Conservation (phyloP, 2,113 vertebrate genomes). For the Semicossyphus pulcher region DNA sequence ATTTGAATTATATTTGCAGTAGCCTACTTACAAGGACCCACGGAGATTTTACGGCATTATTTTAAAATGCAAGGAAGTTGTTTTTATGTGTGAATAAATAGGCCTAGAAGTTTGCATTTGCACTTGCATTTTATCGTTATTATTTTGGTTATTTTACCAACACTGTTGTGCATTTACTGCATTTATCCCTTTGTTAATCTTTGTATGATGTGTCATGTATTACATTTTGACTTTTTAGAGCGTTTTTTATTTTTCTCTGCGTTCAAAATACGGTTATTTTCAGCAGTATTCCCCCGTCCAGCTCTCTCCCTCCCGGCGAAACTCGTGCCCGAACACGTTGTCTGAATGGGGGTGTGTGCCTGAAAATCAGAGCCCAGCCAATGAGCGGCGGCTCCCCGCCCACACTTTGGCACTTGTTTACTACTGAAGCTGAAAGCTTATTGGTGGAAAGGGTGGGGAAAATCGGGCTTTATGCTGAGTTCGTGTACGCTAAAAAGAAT, state of each 20-base stretch:
- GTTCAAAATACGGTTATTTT: not conserved
- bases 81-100: too few relatives aligned
- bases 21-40: not conserved
- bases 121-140: not conserved
- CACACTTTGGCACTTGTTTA: slow-evolving; percentile 78
- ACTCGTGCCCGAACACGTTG: slow-evolving; percentile 86
- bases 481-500: not conserved
- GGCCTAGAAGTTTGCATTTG: too few relatives aligned
- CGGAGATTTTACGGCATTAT: rapidly evolving
- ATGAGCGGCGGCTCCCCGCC: slow-evolving; percentile 64
- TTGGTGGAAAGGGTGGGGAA: slow-evolving; percentile 52
- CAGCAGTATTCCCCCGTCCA: not conserved
- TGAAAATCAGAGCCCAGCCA: slow-evolving; percentile 59
- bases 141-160: not conserved
- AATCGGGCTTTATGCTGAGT: slow-evolving; percentile 63
- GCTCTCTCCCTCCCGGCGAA: slow-evolving; percentile 64
- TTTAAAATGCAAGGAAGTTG: not conserved
- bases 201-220: rapidly evolving
- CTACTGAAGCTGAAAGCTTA: slow-evolving; percentile 66
- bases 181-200: rapidly evolving
- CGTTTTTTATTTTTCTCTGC: not conserved
- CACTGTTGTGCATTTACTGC: not conserved
- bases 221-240: not conserved
- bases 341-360: slow-evolving; percentile 73
- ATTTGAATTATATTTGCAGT: not conserved